Base-by-base conservation (phyloP, 2,113 vertebrate species). In the Pachypanchax playfairii region DNA sequence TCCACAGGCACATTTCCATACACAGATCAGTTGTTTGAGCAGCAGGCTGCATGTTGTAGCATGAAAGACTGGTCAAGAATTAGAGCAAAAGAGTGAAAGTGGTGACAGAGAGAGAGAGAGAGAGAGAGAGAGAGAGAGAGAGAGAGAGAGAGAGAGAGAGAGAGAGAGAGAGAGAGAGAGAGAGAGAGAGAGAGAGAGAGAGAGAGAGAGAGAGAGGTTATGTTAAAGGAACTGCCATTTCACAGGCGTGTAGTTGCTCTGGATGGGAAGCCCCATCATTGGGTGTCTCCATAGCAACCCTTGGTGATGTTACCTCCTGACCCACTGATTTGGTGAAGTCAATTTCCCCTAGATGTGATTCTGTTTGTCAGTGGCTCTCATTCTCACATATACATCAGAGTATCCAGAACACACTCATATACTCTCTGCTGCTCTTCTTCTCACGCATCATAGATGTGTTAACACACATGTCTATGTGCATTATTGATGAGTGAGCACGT, bases 401-500 rank as follows among this genome's bases (percentile, higher is more conserved):
- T 24, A 1, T 44, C 26, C 54, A 31, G 21, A 13, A 35, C 24
- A 21, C 58, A 41, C 56, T 21, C 51, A 24, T 28, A 56, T 12
- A 36, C 9, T 48, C 44, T 57, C 49, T 52, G 33, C 31, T 36
- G 28, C 51, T 28, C 25, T 13, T 73, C 26, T 68, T 49, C 75
- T 52, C 69, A 59, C 61, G 55, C 77, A 50, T 87, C 83, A 84
- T 73, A 70, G 92, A 94, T 90, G 93, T 97, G 94, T 96, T 95
- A 96, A 94, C 92, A 93, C 91, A 93, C 92, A 94, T 93, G 94
- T 95, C 90, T 75, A 80, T 89, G 93, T 94, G 93, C 92, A 93
- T 92, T 93, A 93, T 93, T 94, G 91, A 94, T 95, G 92, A 92
- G 93, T 70, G 91, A 91, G 90, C 80, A 84, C 91, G 90, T 91